A percentile compares a stretch with the other conserved stretches of the same genome.
Evolutionary conservation across 2,113 vertebrate species (phyloP).

Genomic region (Chaetops frenatus): DNA sequence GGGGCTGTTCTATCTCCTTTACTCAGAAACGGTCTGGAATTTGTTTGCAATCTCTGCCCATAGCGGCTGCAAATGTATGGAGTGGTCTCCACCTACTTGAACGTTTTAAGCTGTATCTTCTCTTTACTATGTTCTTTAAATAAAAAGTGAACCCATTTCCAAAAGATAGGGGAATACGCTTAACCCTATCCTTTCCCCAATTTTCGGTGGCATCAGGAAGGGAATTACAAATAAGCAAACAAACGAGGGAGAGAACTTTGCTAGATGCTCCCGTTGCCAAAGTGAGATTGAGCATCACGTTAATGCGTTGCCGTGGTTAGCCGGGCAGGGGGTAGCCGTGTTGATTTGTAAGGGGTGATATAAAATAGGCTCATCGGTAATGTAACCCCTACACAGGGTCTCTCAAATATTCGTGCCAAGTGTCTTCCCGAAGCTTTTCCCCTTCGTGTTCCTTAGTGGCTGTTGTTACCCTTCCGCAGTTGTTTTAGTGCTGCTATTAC

Average conservation of each 20-base stretch:
- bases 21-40: constrained; percentile 79
- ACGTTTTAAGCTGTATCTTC: constrained; percentile 31
- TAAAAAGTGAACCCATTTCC: constrained; percentile 58
- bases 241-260: constrained; percentile 65
- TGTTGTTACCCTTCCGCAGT: neutral
- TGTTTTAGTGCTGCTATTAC: neutral
- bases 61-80: constrained; percentile 76
- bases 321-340: constrained; percentile 73
- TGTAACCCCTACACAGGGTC: constrained; percentile 11
- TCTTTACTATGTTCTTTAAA: constrained; percentile 57
- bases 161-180: constrained; percentile 70
- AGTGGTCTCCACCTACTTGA: constrained; percentile 59
- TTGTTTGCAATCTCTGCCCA: constrained; percentile 81
- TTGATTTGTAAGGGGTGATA: constrained; percentile 83
- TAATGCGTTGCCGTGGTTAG: constrained; percentile 82
- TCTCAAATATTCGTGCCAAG: constrained; percentile 24
- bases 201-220: constrained; percentile 57
- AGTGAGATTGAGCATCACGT: constrained; percentile 87
- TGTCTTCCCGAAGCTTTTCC: neutral
- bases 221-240: constrained; percentile 60
- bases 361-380: constrained; percentile 67
- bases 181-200: constrained; percentile 42
- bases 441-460: neutral
- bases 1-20: constrained; percentile 78
- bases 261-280: constrained; percentile 75